These are phyloP conservation scores for Peromyscus attwateri DNA, from an alignment of 2,797 vertebrate species.

Conservation along the genomic window DNA sequence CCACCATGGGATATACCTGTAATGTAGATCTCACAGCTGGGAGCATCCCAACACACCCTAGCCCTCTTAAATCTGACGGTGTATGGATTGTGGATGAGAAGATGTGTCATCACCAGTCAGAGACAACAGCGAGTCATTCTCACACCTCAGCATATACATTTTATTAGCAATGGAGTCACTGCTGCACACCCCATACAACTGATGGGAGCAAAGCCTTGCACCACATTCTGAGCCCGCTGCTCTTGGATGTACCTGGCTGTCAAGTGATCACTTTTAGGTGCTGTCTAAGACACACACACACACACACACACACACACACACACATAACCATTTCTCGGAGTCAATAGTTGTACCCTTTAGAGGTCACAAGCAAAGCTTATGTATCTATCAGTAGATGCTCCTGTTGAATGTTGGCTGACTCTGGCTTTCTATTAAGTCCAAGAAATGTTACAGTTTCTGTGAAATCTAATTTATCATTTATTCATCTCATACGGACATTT, in stretches of 20 bases:
- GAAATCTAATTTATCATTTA: not conserved
- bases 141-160: not conserved
- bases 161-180: not conserved
- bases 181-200: not conserved
- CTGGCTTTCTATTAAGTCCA: not conserved
- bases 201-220: not conserved
- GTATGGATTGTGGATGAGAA: not conserved
- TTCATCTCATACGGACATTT: not conserved
- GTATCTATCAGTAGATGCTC: not conserved
- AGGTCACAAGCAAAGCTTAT: not conserved
- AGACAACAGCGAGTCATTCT: not conserved
- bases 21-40: not conserved
- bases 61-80: not conserved
- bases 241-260: not conserved
- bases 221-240: not conserved
- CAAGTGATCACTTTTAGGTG: not conserved
- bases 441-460: not conserved
- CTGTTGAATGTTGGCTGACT: not conserved
- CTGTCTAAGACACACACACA: not conserved
- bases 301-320: not conserved
- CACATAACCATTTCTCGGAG: not conserved
- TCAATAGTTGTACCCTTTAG: not conserved
- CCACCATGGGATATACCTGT: accelerated
- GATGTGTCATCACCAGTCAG: not conserved
- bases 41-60: not conserved